Base-by-base conservation (phyloP, 2,797 vertebrate species). In the Apogon hyalosoma region DNA sequence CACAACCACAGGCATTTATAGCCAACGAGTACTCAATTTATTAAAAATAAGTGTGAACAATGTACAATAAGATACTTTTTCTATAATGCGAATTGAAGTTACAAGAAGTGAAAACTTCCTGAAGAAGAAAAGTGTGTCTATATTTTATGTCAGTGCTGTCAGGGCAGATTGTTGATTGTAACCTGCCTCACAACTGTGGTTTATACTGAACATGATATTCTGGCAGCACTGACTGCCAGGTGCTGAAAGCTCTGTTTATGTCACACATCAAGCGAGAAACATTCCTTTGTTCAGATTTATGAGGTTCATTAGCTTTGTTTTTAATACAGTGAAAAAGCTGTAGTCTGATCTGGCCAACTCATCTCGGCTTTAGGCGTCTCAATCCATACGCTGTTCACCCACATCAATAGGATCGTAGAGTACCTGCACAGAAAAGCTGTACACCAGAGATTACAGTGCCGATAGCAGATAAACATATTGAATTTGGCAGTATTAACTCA, bases 241-340 rank as follows among this genome's bases (percentile, higher is more conserved):
- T 92, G 87, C 88, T 86, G 87, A 89, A 88, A 89, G 80, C 80
- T 78, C 84, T 88, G 86, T 92, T 92, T 90, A 90, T 87, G 84
- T 88, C 80, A 87, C 79, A 87, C 77, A 88, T 81, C 62, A 78
- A 62, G 69, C 63, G 24, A 51, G 82, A 86, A 84, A 86, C 83
- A 77, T 84, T 87, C 75, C 77, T 87, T 84, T 83, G 67, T 88
- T 73, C 21, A 90, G 86, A 92, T 92, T 92, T 91, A 91, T 76
- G 82, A 83, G 71, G 57, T 77, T 89, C 82, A 77, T 86, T 88
- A 82, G 79, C 71, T 81, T 88, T 90, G 80, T 86, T 85, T 86
- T 90, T 82, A 77, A 77, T 80, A 87, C 79, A 77, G 78, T 61
- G 63, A 63, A 77, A 46, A 58, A 70, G 47, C 48, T 64, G 66